Conservation (phyloP, 2,113 vertebrate species). For the Sylvietta virens region DNA sequence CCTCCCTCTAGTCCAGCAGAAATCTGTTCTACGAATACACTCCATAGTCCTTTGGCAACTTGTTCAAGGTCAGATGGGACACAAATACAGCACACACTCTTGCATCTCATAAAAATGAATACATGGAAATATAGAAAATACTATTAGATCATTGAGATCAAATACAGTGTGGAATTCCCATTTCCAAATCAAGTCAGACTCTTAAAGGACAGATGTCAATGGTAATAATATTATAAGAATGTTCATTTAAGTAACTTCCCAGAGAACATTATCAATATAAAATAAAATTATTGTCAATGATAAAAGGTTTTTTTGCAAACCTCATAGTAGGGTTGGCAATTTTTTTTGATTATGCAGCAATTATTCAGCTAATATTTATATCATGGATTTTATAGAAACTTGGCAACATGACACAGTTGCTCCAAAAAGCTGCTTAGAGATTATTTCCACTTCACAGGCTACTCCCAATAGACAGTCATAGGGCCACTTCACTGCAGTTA, state of each 20-base stretch:
- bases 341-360: neutral
- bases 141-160: neutral
- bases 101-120: neutral
- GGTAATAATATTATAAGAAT: neutral
- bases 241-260: slow-evolving; percentile 17
- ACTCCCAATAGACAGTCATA: neutral
- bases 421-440: neutral
- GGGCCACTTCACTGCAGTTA: neutral
- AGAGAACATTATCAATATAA: neutral
- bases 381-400: neutral
- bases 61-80: neutral
- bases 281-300: neutral
- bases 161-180: neutral
- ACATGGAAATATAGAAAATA: neutral
- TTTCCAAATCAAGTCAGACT: neutral
- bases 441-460: slow-evolving; percentile 12
- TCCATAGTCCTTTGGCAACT: neutral
- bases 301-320: neutral
- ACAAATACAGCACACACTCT: neutral
- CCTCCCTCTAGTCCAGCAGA: neutral
- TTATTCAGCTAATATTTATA: slow-evolving; percentile 27
- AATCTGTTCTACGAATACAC: neutral
- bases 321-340: neutral
- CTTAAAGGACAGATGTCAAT: neutral
- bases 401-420: neutral